Percentiles rank a stretch among this genome's conserved stretches.
These are phyloP conservation scores for Isotomurus palustris DNA, from an alignment of 2,888 invertebrate genomes.

Conservation along the genomic window DNA sequence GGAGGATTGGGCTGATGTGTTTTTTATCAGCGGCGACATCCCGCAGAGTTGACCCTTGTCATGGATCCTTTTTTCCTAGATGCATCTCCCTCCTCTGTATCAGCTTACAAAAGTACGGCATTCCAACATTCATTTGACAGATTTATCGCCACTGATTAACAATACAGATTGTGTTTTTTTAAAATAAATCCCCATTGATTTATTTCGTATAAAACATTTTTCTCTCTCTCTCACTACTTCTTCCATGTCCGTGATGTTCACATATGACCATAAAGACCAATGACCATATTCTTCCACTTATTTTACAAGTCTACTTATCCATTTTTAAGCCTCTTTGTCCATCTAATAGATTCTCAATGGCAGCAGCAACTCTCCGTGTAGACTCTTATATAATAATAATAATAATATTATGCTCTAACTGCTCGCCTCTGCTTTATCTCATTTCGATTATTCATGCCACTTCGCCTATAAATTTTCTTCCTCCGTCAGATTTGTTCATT, in stretches of 20 bases:
- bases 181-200: slow-evolving; percentile 48
- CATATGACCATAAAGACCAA: slow-evolving; percentile 35
- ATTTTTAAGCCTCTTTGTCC: no score
- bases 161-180: slow-evolving; percentile 48
- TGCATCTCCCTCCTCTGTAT: slow-evolving; percentile 43
- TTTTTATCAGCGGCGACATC: slow-evolving; percentile 47
- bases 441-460: slow-evolving; percentile 47
- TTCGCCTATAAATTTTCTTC: slow-evolving; percentile 46
- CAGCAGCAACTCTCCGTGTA: no score
- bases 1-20: slow-evolving; percentile 45
- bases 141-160: slow-evolving; percentile 48
- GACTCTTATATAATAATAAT: no score
- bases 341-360: no score
- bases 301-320: slow-evolving; percentile 3
- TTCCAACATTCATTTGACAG: slow-evolving; percentile 48
- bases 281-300: slow-evolving; percentile 36
- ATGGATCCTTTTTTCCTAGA: slow-evolving; percentile 45
- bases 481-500: slow-evolving; percentile 39
- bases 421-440: slow-evolving; percentile 42
- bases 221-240: slow-evolving; percentile 23
- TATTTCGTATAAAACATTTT: slow-evolving; percentile 47
- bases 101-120: slow-evolving; percentile 48
- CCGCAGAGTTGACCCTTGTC: slow-evolving; percentile 48
- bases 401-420: slow-evolving; percentile 15
- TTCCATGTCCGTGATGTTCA: slow-evolving; percentile 12